Evolutionary conservation across 2,888 invertebrate species (phyloP).

Genomic region (Sepiola atlantica): DNA sequence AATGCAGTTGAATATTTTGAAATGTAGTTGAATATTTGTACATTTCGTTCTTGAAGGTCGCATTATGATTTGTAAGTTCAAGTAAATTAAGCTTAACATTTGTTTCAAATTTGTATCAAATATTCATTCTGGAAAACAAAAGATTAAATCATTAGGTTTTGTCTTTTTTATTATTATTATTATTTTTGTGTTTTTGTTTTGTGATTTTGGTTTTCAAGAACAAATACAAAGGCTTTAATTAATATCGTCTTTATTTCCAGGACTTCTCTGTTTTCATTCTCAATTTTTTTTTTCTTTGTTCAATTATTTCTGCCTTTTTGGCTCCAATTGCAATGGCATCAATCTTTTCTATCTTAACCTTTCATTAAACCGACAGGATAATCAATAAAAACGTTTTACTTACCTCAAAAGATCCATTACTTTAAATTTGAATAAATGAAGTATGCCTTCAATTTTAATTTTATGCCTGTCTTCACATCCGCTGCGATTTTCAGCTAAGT

Average conservation of each 20-base stretch:
- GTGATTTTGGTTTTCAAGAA: background rate
- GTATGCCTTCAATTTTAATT: background rate
- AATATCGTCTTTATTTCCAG: background rate
- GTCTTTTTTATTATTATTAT: too few relatives aligned
- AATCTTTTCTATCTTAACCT: background rate
- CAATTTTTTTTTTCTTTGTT: background rate
- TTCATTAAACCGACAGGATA: conserved; percentile 6
- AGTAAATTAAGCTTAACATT: too few relatives aligned
- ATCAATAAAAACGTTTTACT: background rate
- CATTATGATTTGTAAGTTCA: too few relatives aligned
- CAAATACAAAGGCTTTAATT: background rate
- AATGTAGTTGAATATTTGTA: too few relatives aligned
- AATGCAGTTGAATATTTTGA: too few relatives aligned
- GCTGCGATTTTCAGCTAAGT: background rate
- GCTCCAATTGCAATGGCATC: conserved; percentile 1
- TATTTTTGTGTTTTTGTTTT: background rate
- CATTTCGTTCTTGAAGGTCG: too few relatives aligned
- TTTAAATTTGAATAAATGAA: background rate
- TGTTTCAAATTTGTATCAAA: too few relatives aligned
- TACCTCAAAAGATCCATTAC: background rate
- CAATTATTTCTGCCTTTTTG: background rate
- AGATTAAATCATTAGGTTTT: too few relatives aligned
- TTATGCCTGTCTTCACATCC: background rate
- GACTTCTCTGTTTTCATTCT: too few relatives aligned
- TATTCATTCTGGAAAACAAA: too few relatives aligned